phyloP scores from a whole-genome alignment of 2,113 vertebrate genomes.

The Atherinomorus stipes region DNA sequence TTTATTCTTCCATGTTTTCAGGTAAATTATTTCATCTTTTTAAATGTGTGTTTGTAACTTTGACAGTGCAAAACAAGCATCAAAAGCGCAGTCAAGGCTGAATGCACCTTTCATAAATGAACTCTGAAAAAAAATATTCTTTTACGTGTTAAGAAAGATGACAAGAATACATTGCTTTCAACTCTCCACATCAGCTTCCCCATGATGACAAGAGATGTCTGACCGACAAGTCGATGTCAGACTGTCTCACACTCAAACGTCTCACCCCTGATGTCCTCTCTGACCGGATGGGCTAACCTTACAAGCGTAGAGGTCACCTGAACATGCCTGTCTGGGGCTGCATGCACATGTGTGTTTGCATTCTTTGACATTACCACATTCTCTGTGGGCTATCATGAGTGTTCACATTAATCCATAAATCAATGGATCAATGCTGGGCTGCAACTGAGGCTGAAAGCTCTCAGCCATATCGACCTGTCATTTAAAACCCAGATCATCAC shows the following conservation, averaged over 20 bases:
- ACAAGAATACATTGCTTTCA: not conserved
- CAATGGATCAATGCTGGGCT: slow-evolving; percentile 70
- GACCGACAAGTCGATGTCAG: slow-evolving; percentile 68
- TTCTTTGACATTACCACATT: slow-evolving; percentile 62
- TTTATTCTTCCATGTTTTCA: too few relatives aligned
- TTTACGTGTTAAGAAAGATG: not conserved
- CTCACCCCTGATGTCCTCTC: slow-evolving; percentile 38
- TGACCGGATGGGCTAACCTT: slow-evolving; percentile 43
- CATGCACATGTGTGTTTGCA: slow-evolving; percentile 30
- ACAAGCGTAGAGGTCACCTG: slow-evolving; percentile 59
- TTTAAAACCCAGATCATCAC: slow-evolving; percentile 73
- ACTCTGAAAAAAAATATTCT: not conserved
- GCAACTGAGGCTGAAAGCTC: slow-evolving; percentile 69
- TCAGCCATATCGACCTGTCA: slow-evolving; percentile 77
- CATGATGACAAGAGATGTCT: slow-evolving; percentile 37
- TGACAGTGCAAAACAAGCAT: too few relatives aligned
- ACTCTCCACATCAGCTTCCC: not conserved
- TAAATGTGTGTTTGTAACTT: too few relatives aligned
- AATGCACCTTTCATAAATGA: too few relatives aligned
- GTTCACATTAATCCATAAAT: slow-evolving; percentile 74
- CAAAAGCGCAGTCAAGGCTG: too few relatives aligned
- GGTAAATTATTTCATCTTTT: too few relatives aligned
- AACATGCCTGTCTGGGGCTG: slow-evolving; percentile 36
- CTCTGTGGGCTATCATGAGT: slow-evolving; percentile 64
- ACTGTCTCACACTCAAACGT: slow-evolving; percentile 45